Percentiles rank a stretch among this genome's conserved stretches.
Evolutionary conservation across 2,888 invertebrate genomes (phyloP).

Genomic region (Ptychoptera albimana): DNA sequence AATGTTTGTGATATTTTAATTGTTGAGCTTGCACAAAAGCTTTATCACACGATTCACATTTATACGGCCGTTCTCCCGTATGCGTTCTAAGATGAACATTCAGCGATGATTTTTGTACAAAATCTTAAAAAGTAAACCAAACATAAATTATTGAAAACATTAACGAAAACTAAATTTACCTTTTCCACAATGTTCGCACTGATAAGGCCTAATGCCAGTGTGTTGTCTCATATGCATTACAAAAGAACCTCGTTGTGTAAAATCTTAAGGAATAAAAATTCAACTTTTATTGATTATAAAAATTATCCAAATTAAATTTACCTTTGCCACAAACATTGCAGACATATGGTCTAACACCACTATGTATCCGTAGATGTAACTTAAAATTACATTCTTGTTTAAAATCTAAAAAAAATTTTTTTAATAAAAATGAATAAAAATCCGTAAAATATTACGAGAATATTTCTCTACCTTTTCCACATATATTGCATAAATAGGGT

Average conservation of each 20-base stretch:
- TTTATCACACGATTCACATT: conserved; percentile 9
- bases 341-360: conserved; percentile 9
- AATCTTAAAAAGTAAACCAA: conserved; percentile 1
- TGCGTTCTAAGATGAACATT: conserved; percentile 11
- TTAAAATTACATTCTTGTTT: conserved; percentile 11
- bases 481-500: conserved; percentile 11
- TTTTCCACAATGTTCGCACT: conserved; percentile 12
- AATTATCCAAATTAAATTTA: conserved; percentile 1
- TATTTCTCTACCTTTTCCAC: conserved; percentile 11
- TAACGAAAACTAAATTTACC: not conserved
- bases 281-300: not conserved
- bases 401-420: conserved; percentile 5
- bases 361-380: conserved; percentile 9
- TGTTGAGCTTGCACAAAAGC: conserved; percentile 10
- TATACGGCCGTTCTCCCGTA: conserved; percentile 10
- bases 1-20: conserved; percentile 10
- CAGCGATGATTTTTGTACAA: conserved; percentile 10
- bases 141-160: not conserved
- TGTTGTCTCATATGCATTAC: conserved; percentile 11
- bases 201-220: conserved; percentile 9
- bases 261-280: conserved; percentile 4
- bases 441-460: too few species aligned
- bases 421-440: too few species aligned
- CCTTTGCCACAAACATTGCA: conserved; percentile 10
- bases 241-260: conserved; percentile 9